phyloP scores from a whole-genome alignment of 2,797 vertebrate genomes.

The Botia kubotai region DNA sequence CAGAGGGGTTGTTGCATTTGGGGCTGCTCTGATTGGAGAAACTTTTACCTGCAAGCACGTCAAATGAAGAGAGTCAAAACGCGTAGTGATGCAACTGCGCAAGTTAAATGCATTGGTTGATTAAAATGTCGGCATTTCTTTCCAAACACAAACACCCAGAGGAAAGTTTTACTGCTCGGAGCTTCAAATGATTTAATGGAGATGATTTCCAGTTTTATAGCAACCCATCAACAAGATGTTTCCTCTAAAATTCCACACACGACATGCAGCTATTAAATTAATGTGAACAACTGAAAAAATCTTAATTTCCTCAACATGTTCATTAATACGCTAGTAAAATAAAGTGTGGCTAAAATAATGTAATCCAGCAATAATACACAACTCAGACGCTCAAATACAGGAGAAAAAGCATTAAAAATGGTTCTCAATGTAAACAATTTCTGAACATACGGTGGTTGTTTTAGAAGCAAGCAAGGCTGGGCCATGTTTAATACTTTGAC shows the following conservation, averaged over 20 bases:
- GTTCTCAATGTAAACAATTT: slow-evolving; percentile 17
- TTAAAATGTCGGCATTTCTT: not conserved
- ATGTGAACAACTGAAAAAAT: no score
- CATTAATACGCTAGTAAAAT: no score
- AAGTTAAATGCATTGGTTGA: not conserved
- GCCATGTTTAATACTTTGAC: slow-evolving; percentile 3
- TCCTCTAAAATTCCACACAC: no score
- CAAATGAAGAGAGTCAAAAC: slow-evolving; percentile 42
- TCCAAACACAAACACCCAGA: no score
- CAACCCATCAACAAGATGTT: no score
- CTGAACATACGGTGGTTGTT: not conserved
- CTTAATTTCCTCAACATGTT: no score
- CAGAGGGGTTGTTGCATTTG: slow-evolving; percentile 81
- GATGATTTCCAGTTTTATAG: no score
- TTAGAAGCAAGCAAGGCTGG: not conserved
- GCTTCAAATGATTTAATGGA: no score
- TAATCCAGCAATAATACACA: not conserved
- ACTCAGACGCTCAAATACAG: slow-evolving; percentile 3
- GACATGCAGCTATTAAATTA: no score
- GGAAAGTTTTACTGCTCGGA: no score
- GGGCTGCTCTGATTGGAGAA: slow-evolving; percentile 80
- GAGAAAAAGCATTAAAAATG: not conserved
- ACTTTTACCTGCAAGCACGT: slow-evolving; percentile 79
- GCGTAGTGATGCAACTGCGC: not conserved
- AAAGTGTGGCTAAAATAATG: not conserved